Conservation (phyloP, 1,140 invertebrate genomes). For the Fragariocoptes setiger region DNA sequence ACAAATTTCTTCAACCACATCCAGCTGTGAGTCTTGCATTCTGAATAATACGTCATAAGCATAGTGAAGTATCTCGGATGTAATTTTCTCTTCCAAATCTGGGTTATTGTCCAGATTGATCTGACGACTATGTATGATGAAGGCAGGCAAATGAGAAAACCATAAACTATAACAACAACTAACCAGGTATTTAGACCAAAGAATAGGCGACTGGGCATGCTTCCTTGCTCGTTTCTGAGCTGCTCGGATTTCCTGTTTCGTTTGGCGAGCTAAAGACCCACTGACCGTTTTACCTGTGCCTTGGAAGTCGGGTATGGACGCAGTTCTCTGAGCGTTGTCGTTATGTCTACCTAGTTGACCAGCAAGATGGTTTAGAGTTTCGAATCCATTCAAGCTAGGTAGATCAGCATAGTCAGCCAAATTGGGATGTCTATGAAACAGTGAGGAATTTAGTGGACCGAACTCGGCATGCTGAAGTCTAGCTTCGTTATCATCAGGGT, state of each 20-base stretch:
- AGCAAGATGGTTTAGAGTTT: not conserved
- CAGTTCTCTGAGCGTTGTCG: not conserved
- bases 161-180: conserved; percentile 45
- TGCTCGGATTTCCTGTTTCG: conserved; percentile 70
- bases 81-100: too few species aligned
- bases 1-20: conserved; percentile 74
- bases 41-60: conserved; percentile 56
- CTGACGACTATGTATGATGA: conserved; percentile 19
- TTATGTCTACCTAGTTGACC: not conserved
- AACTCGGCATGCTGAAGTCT: conserved; percentile 18
- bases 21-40: conserved; percentile 42
- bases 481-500: conserved; percentile 12
- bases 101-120: too few species aligned
- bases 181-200: conserved; percentile 45
- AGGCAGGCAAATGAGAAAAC: conserved; percentile 71
- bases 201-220: conserved; percentile 31
- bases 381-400: not conserved
- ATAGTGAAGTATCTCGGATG: conserved; percentile 39
- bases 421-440: conserved; percentile 19
- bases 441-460: conserved; percentile 21
- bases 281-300: not conserved
- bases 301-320: not conserved
- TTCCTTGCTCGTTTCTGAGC: conserved; percentile 56
- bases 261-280: conserved; percentile 15
- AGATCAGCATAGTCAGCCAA: not conserved